Conservation (phyloP, 2,113 vertebrate genomes). For the Gobius niger region DNA sequence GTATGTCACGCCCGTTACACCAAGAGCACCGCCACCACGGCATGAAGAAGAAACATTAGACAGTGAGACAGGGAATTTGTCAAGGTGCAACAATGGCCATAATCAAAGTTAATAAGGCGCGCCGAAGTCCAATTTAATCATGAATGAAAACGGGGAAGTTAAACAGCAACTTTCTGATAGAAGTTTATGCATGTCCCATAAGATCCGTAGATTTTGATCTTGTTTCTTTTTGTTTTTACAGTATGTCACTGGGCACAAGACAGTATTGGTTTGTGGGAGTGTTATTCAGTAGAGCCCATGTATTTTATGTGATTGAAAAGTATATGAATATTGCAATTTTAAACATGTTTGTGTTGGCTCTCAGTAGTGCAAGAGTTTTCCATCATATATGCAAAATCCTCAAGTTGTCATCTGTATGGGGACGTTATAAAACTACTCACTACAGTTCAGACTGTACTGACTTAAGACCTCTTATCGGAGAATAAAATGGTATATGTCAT, state of each 20-base stretch:
- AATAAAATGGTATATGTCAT: no score
- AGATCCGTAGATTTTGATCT: no score
- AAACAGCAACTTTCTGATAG: neutral
- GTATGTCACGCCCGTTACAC: constrained; percentile 43
- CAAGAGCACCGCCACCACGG: constrained; percentile 43
- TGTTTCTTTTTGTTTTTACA: no score
- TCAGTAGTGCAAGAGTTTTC: no score
- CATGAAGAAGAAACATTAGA: constrained; percentile 43
- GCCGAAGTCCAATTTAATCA: constrained; percentile 18
- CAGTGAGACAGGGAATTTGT: constrained; percentile 31
- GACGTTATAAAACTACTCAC: no score
- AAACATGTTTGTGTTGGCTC: neutral
- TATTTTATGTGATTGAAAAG: neutral
- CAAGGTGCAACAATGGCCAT: constrained; percentile 20
- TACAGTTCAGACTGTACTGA: no score
- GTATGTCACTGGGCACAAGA: neutral
- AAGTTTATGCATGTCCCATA: neutral
- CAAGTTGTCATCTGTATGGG: no score
- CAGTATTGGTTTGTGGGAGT: neutral
- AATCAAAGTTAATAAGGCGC: constrained; percentile 33
- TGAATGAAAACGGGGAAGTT: constrained; percentile 3
- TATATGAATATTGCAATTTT: neutral
- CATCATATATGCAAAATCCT: no score
- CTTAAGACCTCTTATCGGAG: no score
- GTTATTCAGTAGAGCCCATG: neutral